phyloP scores from a whole-genome alignment of 2,888 invertebrate genomes.

The Caenorhabditis wallacei region DNA sequence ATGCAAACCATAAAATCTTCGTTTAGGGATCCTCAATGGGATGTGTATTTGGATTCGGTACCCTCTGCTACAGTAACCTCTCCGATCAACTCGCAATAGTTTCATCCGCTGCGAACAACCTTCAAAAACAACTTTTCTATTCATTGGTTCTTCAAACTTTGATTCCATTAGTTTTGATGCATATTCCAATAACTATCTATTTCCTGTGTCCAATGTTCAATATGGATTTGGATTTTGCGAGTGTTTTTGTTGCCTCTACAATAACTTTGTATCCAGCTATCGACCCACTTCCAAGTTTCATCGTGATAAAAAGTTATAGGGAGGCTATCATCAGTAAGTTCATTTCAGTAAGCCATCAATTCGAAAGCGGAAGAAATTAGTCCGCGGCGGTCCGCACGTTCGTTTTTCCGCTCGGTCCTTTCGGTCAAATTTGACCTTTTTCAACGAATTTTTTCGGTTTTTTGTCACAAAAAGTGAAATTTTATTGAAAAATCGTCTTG shows the following conservation, averaged over 20 bases:
- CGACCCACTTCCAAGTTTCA: slow-evolving; percentile 47
- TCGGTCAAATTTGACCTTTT: too few species aligned
- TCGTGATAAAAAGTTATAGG: slow-evolving; percentile 42
- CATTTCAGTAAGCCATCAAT: too few species aligned
- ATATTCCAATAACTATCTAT: slow-evolving; percentile 30
- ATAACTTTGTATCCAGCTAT: slow-evolving; percentile 44
- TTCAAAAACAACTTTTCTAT: slow-evolving; percentile 52
- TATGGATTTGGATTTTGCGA: slow-evolving; percentile 24
- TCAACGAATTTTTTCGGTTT: too few species aligned
- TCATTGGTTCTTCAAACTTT: slow-evolving; percentile 42
- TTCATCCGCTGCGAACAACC: slow-evolving; percentile 1
- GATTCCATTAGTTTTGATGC: slow-evolving; percentile 46
- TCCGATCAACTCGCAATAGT: slow-evolving; percentile 13
- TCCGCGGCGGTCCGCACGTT: too few species aligned
- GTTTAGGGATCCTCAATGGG: slow-evolving; percentile 22
- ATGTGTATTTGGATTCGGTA: slow-evolving; percentile 31
- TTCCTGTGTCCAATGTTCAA: slow-evolving; percentile 45
- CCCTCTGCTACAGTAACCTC: not conserved
- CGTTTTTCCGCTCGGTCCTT: too few species aligned
- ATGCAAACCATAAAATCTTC: too few species aligned
- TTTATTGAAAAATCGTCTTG: too few species aligned
- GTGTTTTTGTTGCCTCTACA: slow-evolving; percentile 29
- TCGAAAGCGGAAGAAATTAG: too few species aligned
- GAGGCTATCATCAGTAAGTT: slow-evolving; percentile 27
- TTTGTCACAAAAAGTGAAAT: too few species aligned